Conservation (phyloP, 2,797 vertebrate species). For the Orientallactaga sibirica region DNA sequence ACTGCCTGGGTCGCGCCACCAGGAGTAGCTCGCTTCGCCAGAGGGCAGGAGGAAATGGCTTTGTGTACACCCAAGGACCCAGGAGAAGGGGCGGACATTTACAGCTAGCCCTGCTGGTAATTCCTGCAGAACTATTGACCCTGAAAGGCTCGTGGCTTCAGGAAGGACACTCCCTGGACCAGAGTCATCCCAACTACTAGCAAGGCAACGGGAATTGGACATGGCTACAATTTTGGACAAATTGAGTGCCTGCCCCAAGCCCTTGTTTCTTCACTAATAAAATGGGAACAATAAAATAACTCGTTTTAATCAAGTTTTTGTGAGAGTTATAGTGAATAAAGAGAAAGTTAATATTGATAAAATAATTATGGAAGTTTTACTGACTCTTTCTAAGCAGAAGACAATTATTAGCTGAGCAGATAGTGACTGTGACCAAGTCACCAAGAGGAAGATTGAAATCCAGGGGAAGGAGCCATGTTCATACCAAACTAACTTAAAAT, state of each 20-base stretch:
- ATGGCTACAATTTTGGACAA: not conserved
- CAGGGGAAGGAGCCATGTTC: not conserved
- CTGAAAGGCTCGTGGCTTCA: not conserved
- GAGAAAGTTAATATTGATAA: no score
- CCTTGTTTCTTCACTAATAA: not conserved
- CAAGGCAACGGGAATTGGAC: not conserved
- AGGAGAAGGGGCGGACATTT: not conserved
- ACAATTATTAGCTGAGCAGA: not conserved
- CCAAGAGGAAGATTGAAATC: not conserved
- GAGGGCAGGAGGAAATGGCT: not conserved
- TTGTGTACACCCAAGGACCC: not conserved
- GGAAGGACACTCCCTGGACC: not conserved
- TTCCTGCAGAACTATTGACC: not conserved
- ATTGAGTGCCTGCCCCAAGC: not conserved
- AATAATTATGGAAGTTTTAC: not conserved
- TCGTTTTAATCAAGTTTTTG: not conserved
- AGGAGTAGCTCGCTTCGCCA: not conserved
- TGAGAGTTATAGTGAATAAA: not conserved
- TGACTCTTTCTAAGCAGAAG: slow-evolving; percentile 8
- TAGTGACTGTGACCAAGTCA: not conserved
- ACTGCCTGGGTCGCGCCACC: not conserved
- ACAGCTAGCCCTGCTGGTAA: not conserved
- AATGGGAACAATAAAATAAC: not conserved
- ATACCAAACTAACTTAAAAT: not conserved
- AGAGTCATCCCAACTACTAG: not conserved